Conservation (phyloP, 2,888 invertebrate species). For the Autographa gamma region DNA sequence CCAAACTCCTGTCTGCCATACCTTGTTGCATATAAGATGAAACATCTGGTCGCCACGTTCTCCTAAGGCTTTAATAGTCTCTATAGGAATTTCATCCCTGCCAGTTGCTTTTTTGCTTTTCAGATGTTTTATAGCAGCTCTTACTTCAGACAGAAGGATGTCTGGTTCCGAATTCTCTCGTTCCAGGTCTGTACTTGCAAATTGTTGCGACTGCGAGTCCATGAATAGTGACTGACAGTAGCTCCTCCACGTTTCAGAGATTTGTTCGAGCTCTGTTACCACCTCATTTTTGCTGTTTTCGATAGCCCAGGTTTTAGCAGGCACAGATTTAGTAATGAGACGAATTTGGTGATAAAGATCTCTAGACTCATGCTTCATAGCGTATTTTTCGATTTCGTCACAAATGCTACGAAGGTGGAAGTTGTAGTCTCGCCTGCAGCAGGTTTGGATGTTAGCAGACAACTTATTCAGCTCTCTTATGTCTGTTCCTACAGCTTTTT, state of each 20-base stretch:
- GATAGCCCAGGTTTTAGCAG: conserved; percentile 3
- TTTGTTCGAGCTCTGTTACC: conserved; percentile 1
- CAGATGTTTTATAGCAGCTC: conserved; percentile 20
- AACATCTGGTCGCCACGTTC: conserved; percentile 26
- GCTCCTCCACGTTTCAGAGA: conserved; percentile 1
- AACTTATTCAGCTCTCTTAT: background rate
- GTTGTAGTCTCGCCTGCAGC: background rate
- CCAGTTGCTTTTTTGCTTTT: conserved; percentile 26
- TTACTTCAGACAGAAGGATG: conserved; percentile 16
- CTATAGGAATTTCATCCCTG: conserved; percentile 29
- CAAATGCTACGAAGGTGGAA: background rate
- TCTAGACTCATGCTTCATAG: background rate
- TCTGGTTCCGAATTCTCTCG: conserved; percentile 7
- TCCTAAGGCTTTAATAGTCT: conserved; percentile 31
- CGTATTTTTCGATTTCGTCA: background rate
- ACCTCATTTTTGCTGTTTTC: background rate
- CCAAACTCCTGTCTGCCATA: conserved; percentile 44
- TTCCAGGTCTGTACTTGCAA: background rate
- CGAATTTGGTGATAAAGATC: background rate
- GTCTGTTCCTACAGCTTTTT: background rate
- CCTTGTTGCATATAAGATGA: conserved; percentile 28
- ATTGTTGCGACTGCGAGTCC: background rate
- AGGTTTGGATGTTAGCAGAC: background rate
- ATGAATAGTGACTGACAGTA: conserved; percentile 9
- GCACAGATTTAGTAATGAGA: background rate